A percentile compares a stretch with the other conserved stretches of the same genome.
Conservation (phyloP, 2,888 invertebrate genomes). For the Acrobasis suavella region DNA sequence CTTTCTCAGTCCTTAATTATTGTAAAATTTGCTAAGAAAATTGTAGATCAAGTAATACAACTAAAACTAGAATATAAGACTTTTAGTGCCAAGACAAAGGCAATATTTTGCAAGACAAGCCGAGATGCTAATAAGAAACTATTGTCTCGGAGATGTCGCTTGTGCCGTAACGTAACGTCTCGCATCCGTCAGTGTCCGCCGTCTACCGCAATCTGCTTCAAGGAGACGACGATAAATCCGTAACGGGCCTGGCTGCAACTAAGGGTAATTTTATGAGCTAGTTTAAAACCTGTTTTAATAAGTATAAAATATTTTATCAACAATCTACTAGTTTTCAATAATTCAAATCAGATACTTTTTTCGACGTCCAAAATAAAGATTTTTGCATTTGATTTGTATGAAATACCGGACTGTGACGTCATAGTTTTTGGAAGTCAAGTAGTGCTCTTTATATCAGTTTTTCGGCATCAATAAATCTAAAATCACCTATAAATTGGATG, state of each 20-base stretch:
- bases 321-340: too few species aligned
- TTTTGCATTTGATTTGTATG: too few species aligned
- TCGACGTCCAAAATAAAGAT: too few species aligned
- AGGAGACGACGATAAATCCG: slow-evolving; percentile 64
- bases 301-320: too few species aligned
- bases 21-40: too few species aligned
- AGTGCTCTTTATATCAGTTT: too few species aligned
- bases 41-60: not conserved
- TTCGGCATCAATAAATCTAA: too few species aligned
- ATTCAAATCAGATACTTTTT: too few species aligned
- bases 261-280: slow-evolving; percentile 14
- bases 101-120: not conserved
- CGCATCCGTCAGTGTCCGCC: slow-evolving; percentile 45
- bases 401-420: too few species aligned
- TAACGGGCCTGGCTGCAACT: not conserved
- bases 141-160: slow-evolving; percentile 41
- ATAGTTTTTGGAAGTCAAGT: too few species aligned
- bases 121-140: slow-evolving; percentile 14
- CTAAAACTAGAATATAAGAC: not conserved
- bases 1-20: too few species aligned
- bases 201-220: slow-evolving; percentile 51
- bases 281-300: slow-evolving; percentile 5
- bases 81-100: not conserved
- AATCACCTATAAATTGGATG: too few species aligned
- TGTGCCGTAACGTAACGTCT: slow-evolving; percentile 51